phyloP scores from a whole-genome alignment of 2,113 vertebrate genomes.

The Puma concolor region DNA sequence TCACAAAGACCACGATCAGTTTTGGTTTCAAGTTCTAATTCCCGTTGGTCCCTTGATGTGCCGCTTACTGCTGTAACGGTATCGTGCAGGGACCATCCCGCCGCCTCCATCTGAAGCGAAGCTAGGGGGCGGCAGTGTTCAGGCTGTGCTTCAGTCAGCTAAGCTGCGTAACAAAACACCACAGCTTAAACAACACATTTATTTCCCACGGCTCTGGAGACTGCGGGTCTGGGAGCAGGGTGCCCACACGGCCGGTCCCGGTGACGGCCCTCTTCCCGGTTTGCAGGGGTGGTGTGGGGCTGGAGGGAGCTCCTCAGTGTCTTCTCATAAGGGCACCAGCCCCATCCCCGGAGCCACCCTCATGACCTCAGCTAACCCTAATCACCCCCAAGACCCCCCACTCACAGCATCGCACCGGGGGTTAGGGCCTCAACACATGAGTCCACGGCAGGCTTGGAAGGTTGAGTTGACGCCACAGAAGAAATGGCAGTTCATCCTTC shows the following conservation, averaged over 20 bases:
- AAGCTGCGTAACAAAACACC: rapidly evolving
- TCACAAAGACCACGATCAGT: rapidly evolving
- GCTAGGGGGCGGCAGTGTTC: rapidly evolving
- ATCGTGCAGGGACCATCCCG: rapidly evolving
- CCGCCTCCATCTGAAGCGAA: rapidly evolving
- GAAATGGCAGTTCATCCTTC: too few species aligned
- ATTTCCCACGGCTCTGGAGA: not conserved
- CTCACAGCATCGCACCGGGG: not conserved
- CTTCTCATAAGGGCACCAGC: too few species aligned
- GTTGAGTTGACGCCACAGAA: rapidly evolving
- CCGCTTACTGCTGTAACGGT: rapidly evolving
- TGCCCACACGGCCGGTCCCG: rapidly evolving
- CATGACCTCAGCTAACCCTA: not conserved
- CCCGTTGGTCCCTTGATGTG: not conserved
- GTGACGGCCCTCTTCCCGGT: not conserved
- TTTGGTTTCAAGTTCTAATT: not conserved
- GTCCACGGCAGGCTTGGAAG: not conserved
- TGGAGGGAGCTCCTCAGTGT: not conserved
- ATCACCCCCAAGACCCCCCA: not conserved
- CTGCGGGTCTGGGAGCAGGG: too few species aligned
- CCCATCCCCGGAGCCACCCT: not conserved
- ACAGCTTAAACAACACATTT: rapidly evolving
- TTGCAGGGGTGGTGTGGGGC: too few species aligned
- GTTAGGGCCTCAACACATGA: rapidly evolving
- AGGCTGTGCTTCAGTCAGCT: not conserved